Conservation (phyloP, 2,113 vertebrate species). For the Pelodiscus sinensis region DNA sequence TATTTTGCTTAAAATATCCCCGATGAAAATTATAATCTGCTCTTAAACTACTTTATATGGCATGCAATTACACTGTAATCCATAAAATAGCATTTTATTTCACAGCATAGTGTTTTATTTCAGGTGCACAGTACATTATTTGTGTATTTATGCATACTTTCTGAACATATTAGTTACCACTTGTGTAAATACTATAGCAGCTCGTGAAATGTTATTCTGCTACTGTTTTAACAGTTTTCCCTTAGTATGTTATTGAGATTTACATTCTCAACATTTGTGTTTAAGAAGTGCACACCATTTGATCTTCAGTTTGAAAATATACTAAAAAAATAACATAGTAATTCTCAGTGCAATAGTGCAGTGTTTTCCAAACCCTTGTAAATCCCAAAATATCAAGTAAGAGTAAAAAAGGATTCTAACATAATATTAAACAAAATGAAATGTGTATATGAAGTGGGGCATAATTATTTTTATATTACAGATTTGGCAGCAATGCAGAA, state of each 20-base stretch:
- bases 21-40: constrained; percentile 43
- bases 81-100: constrained; percentile 46
- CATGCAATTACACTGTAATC: not conserved
- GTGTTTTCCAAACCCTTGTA: not conserved
- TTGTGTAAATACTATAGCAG: constrained; percentile 53
- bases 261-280: not conserved
- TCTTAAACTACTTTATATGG: constrained; percentile 61
- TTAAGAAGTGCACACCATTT: not conserved
- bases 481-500: not conserved
- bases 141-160: constrained; percentile 57
- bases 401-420: not conserved
- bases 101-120: not conserved
- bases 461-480: not conserved
- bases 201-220: not conserved
- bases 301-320: not conserved
- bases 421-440: not conserved
- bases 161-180: constrained; percentile 16
- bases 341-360: not conserved
- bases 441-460: not conserved
- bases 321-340: not conserved
- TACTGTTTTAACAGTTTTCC: not conserved
- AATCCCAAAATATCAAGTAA: not conserved
- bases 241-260: not conserved
- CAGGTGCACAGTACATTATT: constrained; percentile 39
- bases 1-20: constrained; percentile 41